These are phyloP conservation scores for Heteromurus nitidus DNA, from an alignment of 2,888 invertebrate species.

Conservation along the genomic window DNA sequence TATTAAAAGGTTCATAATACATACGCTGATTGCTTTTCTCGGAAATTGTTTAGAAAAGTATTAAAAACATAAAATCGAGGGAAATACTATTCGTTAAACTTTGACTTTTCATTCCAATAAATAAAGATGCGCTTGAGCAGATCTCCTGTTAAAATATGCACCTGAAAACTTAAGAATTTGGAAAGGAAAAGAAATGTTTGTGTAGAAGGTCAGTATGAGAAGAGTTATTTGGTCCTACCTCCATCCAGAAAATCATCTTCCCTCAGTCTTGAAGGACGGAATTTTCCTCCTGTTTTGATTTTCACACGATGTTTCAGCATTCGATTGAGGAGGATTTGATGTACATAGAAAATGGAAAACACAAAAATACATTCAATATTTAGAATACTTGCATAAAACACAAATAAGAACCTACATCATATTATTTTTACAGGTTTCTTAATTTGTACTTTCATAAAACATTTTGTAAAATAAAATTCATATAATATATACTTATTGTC, in stretches of 20 bases:
- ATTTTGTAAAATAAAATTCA: background rate
- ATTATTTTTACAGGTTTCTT: background rate
- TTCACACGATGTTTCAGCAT: constrained; percentile 61
- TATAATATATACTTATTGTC: background rate
- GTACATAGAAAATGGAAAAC: constrained; percentile 66
- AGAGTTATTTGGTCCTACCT: constrained; percentile 51
- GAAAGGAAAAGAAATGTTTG: constrained; percentile 10
- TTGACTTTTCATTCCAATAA: no score
- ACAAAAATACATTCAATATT: constrained; percentile 61
- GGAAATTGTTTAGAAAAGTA: no score
- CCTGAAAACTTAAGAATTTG: constrained; percentile 19
- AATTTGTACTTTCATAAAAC: constrained; percentile 1
- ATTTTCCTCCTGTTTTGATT: constrained; percentile 68
- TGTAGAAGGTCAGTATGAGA: constrained; percentile 9
- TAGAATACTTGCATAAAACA: constrained; percentile 30
- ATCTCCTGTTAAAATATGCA: background rate
- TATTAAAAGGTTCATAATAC: no score
- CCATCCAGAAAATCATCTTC: constrained; percentile 67
- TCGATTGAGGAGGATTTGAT: constrained; percentile 69
- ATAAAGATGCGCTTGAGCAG: no score
- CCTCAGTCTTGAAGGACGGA: constrained; percentile 66
- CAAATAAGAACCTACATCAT: background rate
- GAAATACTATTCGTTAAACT: no score
- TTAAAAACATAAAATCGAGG: no score
- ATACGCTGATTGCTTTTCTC: no score